Evolutionary conservation across 2,113 vertebrate genomes (phyloP).

Genomic region (Crypturellus undulatus): DNA sequence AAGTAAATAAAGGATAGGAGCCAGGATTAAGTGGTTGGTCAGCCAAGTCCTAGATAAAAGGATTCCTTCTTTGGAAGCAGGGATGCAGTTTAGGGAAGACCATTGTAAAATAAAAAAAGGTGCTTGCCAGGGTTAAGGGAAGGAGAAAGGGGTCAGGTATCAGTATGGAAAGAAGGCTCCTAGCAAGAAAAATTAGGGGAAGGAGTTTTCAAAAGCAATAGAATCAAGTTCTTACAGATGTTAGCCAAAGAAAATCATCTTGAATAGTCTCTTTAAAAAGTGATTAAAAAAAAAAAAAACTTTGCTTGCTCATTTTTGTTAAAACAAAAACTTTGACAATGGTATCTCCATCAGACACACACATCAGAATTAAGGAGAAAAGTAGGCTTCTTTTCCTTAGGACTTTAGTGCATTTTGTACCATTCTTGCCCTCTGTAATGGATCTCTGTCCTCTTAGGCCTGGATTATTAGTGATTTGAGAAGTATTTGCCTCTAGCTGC

Average conservation of each 20-base stretch:
- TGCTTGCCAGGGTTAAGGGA: background rate
- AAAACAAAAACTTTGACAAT: background rate
- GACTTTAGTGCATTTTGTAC: background rate
- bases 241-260: constrained; percentile 42
- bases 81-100: background rate
- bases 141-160: background rate
- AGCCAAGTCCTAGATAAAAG: background rate
- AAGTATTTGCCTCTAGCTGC: background rate
- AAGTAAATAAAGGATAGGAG: background rate
- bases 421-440: background rate
- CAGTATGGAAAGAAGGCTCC: constrained; percentile 7
- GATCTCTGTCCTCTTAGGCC: too few relatives aligned
- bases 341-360: background rate
- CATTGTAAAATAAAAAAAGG: background rate
- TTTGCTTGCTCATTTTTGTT: background rate
- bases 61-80: background rate
- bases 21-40: background rate
- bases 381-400: background rate
- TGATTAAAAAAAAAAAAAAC: background rate
- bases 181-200: constrained; percentile 25
- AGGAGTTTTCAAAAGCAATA: constrained; percentile 16
- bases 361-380: background rate
- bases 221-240: constrained; percentile 23
- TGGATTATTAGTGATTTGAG: background rate
- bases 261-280: constrained; percentile 2